These are phyloP conservation scores for Ptychochromis oligacanthus DNA, from an alignment of 2,113 vertebrate genomes.

Conservation along the genomic window DNA sequence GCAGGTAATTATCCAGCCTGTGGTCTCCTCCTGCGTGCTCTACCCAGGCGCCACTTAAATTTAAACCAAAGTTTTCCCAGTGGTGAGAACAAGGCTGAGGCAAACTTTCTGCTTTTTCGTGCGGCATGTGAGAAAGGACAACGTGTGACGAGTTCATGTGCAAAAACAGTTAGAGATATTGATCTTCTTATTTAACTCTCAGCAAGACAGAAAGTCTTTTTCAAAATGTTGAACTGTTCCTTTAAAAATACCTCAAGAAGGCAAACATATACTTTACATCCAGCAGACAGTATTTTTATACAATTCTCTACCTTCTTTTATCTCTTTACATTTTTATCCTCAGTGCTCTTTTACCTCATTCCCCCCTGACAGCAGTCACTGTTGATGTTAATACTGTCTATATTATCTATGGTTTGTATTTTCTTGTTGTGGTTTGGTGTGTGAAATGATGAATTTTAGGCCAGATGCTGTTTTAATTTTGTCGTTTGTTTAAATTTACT, in stretches of 20 bases:
- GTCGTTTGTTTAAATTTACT: constrained; percentile 49
- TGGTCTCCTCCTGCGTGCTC: background rate
- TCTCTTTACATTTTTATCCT: constrained; percentile 11
- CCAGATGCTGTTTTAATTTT: constrained; percentile 42
- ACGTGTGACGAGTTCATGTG: background rate
- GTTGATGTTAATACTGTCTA: constrained; percentile 64
- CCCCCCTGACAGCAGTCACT: background rate
- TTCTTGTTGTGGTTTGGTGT: constrained; percentile 64
- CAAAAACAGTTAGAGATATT: accelerated
- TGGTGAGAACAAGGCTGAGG: background rate
- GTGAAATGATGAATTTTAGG: constrained; percentile 48
- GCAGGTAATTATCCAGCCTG: background rate
- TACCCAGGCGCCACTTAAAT: accelerated
- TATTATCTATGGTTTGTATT: constrained; percentile 58
- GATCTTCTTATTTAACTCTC: background rate
- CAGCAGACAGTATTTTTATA: constrained; percentile 43
- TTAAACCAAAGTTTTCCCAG: background rate
- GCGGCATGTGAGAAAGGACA: background rate
- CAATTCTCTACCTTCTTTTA: constrained; percentile 12
- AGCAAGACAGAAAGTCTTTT: background rate
- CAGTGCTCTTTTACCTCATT: constrained; percentile 11
- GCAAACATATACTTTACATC: background rate
- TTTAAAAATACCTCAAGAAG: background rate
- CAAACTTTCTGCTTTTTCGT: background rate
- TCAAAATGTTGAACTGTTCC: background rate